Conservation (phyloP, 2,888 invertebrate genomes). For the Lithophane ornitopus region DNA sequence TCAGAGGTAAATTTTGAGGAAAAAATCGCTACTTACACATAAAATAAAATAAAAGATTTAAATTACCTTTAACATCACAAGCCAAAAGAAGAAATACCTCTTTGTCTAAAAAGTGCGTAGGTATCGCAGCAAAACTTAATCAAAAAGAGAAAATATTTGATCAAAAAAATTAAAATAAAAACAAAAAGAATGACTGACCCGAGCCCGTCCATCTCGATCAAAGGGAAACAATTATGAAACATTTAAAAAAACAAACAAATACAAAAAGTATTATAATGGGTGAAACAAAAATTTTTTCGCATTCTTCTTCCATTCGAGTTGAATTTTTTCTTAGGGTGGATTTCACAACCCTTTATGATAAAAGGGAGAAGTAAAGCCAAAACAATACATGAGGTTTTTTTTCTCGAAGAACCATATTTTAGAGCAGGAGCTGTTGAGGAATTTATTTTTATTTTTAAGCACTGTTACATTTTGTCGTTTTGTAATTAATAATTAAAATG, state of each 20-base stretch:
- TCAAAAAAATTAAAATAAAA: constrained; percentile 53
- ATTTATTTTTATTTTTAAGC: too few species aligned
- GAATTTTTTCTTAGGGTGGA: constrained; percentile 81
- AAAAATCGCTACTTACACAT: neutral
- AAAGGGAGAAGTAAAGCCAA: constrained; percentile 73
- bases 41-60: neutral
- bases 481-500: too few species aligned
- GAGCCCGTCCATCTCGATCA: constrained; percentile 67
- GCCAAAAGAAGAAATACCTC: constrained; percentile 22
- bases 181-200: constrained; percentile 60
- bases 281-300: constrained; percentile 73
- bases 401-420: constrained; percentile 68
- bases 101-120: constrained; percentile 49
- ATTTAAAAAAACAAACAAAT: constrained; percentile 71
- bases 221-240: constrained; percentile 72
- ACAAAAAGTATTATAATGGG: constrained; percentile 70
- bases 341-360: constrained; percentile 82
- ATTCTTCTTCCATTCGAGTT: constrained; percentile 81
- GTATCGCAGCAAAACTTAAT: constrained; percentile 55
- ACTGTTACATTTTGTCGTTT: neutral
- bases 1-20: neutral
- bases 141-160: constrained; percentile 55
- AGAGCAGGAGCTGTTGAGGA: constrained; percentile 62
- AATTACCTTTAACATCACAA: constrained; percentile 4
- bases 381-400: constrained; percentile 79